Evolutionary conservation across 2,888 invertebrate genomes (phyloP).

Genomic region (Erebia aethiops): DNA sequence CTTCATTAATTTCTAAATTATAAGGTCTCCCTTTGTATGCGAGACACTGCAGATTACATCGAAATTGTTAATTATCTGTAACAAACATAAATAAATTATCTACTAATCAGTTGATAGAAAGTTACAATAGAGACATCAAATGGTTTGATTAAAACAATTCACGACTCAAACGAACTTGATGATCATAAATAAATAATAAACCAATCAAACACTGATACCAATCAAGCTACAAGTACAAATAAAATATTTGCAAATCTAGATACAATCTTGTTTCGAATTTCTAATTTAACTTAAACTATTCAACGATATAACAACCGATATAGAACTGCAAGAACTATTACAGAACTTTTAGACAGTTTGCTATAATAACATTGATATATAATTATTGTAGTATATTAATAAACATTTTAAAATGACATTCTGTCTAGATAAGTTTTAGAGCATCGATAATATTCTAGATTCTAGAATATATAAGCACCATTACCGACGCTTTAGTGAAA

Average conservation of each 20-base stretch:
- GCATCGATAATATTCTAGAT: constrained; percentile 3
- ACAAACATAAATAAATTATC: not conserved
- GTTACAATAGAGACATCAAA: not conserved
- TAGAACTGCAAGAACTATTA: not conserved
- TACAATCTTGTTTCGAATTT: not conserved
- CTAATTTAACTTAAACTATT: constrained; percentile 1
- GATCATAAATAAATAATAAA: not conserved
- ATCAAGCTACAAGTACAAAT: not conserved
- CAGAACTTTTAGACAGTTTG: constrained; percentile 10
- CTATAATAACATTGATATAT: not conserved
- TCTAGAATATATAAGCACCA: not conserved
- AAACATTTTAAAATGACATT: constrained; percentile 10
- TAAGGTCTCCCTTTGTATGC: not conserved
- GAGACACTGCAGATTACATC: not conserved
- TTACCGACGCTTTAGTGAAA: not conserved
- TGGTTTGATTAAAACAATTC: not conserved
- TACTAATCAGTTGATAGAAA: not conserved
- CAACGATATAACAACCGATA: not conserved
- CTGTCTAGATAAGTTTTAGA: constrained; percentile 15
- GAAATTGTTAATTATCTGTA: not conserved
- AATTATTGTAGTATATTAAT: not conserved
- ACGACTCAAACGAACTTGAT: not conserved
- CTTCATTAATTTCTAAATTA: no score
- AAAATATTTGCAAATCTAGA: not conserved
- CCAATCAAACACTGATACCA: not conserved